Conservation (phyloP, 2,797 vertebrate genomes). For the Sebastes hubbsi region DNA sequence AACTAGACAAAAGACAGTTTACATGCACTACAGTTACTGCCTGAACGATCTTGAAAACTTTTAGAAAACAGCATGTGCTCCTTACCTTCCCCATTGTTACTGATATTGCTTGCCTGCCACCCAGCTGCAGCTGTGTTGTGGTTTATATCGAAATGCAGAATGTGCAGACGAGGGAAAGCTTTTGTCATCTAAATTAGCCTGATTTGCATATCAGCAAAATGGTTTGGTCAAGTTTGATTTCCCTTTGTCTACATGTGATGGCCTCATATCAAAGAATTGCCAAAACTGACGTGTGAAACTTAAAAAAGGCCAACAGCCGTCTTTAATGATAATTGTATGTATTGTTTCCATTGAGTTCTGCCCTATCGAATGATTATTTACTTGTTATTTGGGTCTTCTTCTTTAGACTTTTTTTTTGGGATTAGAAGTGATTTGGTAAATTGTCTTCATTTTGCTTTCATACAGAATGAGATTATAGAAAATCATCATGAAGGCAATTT, state of each 20-base stretch:
- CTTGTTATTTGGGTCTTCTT: neutral
- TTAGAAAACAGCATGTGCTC: neutral
- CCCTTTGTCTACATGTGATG: slow-evolving; percentile 60
- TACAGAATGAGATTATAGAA: neutral
- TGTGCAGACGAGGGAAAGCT: slow-evolving; percentile 72
- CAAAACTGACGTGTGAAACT: slow-evolving; percentile 33
- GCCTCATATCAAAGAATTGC: slow-evolving; percentile 55
- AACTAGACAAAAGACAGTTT: neutral
- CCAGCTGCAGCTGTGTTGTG: slow-evolving; percentile 59
- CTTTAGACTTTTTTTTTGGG: neutral
- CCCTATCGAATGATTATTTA: neutral
- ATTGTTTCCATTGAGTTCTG: neutral
- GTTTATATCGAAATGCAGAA: slow-evolving; percentile 77
- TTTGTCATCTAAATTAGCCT: slow-evolving; percentile 70
- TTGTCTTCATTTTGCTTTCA: neutral
- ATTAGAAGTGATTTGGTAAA: neutral
- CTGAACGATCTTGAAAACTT: neutral
- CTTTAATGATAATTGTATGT: neutral
- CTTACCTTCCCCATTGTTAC: slow-evolving; percentile 74
- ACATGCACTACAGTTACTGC: neutral
- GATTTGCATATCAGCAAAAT: slow-evolving; percentile 79
- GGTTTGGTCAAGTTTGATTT: slow-evolving; percentile 74
- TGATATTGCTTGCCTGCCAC: slow-evolving; percentile 57
- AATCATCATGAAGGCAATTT: neutral
- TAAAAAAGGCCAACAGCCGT: neutral